These are phyloP conservation scores for Bombus waltoni DNA, from an alignment of 1,140 invertebrate genomes.

Conservation along the genomic window DNA sequence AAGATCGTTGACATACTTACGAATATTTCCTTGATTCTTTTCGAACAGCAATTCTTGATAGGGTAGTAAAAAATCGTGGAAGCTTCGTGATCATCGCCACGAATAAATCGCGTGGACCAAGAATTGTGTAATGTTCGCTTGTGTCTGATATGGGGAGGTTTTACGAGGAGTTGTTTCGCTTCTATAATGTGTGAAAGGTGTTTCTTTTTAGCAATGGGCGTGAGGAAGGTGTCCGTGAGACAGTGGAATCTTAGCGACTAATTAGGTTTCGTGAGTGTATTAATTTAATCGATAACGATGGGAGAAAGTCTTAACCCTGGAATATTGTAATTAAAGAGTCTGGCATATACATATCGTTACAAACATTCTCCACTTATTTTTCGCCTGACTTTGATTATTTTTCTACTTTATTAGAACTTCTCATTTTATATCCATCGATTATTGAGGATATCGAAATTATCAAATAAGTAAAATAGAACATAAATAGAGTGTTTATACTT, in stretches of 20 bases:
- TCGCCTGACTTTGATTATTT: no score
- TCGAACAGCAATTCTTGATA: background rate
- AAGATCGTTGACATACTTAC: background rate
- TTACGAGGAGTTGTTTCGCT: background rate
- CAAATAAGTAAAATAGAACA: no score
- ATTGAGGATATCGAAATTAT: no score
- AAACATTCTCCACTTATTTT: no score
- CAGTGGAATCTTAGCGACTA: background rate
- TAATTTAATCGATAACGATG: background rate
- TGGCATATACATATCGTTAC: no score
- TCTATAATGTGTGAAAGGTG: background rate
- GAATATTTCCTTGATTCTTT: background rate
- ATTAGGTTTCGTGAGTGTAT: background rate
- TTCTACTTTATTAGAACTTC: no score
- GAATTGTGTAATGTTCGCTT: background rate
- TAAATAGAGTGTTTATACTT: no score
- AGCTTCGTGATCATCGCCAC: background rate
- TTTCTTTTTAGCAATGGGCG: background rate
- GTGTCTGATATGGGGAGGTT: background rate
- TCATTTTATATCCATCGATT: no score
- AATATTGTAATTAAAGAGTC: background rate
- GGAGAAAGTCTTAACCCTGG: background rate
- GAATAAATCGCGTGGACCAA: background rate
- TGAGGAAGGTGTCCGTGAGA: background rate
- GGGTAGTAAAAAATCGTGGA: constrained; percentile 28